Percentiles rank a stretch among this genome's conserved stretches.
phyloP scores from a whole-genome alignment of 2,797 vertebrate species.

The Tadarida brasiliensis region DNA sequence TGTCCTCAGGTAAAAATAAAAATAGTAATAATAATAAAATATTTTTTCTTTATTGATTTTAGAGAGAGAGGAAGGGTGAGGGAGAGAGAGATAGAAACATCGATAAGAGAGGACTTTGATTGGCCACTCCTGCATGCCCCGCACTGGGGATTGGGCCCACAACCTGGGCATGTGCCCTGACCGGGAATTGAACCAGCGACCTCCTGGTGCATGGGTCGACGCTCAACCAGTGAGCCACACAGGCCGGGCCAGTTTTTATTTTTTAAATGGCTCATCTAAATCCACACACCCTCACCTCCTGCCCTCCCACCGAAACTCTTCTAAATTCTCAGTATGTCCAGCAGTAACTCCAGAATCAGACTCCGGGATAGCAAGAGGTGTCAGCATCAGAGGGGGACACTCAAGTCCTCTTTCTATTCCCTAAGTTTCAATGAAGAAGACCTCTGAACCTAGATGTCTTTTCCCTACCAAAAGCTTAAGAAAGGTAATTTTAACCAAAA shows the following conservation, averaged over 20 bases:
- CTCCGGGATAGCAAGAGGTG: neutral
- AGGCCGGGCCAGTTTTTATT: neutral
- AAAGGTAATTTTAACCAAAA: slow-evolving; percentile 32
- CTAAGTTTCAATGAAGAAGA: neutral
- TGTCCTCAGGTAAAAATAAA: too few relatives aligned
- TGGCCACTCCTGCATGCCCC: too few relatives aligned
- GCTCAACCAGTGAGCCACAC: too few relatives aligned
- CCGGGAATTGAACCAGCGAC: too few relatives aligned
- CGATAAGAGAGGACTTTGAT: too few relatives aligned
- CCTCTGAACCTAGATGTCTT: neutral
- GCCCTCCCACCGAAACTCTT: neutral
- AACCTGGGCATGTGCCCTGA: too few relatives aligned
- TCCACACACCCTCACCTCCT: neutral
- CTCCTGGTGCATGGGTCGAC: too few relatives aligned
- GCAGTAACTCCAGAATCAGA: neutral
- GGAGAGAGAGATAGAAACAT: too few relatives aligned
- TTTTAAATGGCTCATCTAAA: neutral
- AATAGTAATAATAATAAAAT: too few relatives aligned
- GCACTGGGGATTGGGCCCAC: too few relatives aligned
- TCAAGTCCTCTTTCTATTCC: neutral
- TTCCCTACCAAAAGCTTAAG: neutral
- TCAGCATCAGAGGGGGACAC: neutral
- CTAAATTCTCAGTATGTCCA: neutral
- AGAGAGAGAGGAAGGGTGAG: too few relatives aligned
- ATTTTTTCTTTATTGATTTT: too few relatives aligned